Evolutionary conservation across 2,113 vertebrate species (phyloP).

Genomic region (Nothoprocta pentlandii): DNA sequence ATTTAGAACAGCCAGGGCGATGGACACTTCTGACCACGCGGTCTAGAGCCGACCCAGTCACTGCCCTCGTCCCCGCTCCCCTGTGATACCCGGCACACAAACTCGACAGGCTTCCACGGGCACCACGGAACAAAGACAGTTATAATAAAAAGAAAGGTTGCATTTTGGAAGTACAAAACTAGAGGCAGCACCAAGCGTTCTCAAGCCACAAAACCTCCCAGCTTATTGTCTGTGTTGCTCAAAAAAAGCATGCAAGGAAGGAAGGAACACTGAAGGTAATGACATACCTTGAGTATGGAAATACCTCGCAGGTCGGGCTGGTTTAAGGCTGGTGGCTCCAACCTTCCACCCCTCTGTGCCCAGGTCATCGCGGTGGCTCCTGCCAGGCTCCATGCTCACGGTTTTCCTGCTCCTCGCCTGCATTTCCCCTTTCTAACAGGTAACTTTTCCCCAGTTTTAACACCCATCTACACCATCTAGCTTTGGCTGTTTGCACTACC

Average conservation of each 20-base stretch:
- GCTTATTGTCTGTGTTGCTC: not conserved
- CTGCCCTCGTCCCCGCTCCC: too few species aligned
- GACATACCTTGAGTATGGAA: not conserved
- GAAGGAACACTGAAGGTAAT: not conserved
- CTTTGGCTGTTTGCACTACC: not conserved
- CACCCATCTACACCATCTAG: not conserved
- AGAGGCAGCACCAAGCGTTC: too few species aligned
- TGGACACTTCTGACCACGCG: not conserved
- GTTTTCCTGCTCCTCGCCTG: not conserved
- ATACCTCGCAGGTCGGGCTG: not conserved
- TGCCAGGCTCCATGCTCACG: rapidly evolving
- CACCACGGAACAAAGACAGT: too few species aligned
- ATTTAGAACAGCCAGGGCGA: not conserved
- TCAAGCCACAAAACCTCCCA: too few species aligned
- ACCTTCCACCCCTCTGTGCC: not conserved
- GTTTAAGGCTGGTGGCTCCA: not conserved
- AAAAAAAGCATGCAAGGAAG: not conserved
- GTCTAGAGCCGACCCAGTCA: not conserved
- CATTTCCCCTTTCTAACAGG: rapidly evolving
- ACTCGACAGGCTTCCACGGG: too few species aligned
- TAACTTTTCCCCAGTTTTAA: not conserved
- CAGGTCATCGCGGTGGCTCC: rapidly evolving
- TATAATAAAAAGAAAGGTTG: not conserved
- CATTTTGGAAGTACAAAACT: not conserved
- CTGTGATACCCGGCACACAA: not conserved